Evolutionary conservation across 2,113 vertebrate species (phyloP).

Genomic region (Phodopus roborovskii): DNA sequence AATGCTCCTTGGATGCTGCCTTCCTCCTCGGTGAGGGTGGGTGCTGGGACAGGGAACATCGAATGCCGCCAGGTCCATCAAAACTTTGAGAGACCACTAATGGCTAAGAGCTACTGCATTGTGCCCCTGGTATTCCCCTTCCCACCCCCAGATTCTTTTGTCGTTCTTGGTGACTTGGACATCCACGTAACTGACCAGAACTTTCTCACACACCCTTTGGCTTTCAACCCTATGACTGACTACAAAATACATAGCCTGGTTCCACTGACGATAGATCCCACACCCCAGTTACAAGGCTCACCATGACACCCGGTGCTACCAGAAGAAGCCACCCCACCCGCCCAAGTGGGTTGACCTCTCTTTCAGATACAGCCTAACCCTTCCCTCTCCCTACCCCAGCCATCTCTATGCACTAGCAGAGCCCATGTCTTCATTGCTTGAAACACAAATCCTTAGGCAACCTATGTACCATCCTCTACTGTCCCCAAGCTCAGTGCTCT

Average conservation of each 20-base stretch:
- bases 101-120: accelerated
- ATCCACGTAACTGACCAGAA: background rate
- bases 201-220: background rate
- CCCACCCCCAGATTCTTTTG: background rate
- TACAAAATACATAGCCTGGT: background rate
- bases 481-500: background rate
- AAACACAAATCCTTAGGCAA: background rate
- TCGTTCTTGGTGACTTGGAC: accelerated
- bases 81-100: background rate
- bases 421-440: background rate
- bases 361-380: background rate
- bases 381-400: background rate
- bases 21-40: background rate
- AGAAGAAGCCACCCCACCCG: background rate
- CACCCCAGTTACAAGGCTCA: too few relatives aligned
- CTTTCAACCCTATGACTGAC: background rate
- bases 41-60: background rate
- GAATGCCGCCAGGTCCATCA: background rate
- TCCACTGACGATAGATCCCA: background rate
- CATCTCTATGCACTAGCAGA: background rate
- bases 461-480: background rate
- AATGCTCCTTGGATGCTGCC: background rate
- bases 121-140: background rate
- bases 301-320: background rate
- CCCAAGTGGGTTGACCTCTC: too few relatives aligned